Evolutionary conservation across 1,140 invertebrate species (phyloP), one percentile per base, ranked within the genome.

Genomic region (Aphelenchoides fujianensis): DNA sequence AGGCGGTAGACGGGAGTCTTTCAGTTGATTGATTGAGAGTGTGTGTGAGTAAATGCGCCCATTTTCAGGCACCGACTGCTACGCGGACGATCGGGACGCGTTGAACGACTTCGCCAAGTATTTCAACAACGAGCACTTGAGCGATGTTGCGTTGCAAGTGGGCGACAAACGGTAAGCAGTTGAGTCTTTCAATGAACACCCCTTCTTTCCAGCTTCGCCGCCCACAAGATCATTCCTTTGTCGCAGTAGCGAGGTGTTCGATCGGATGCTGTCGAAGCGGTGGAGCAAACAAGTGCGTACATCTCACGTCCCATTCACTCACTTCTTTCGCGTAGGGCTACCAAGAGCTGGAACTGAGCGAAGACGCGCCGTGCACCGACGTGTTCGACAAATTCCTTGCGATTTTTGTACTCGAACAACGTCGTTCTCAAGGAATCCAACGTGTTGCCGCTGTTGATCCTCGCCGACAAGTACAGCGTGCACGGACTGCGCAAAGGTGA

Each of bases 391-490:
- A 84, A 19, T 87, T 87, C n/a, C 68, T 79, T 87, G 2, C 81
- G 84, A 32, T 87, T 85, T 70, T 71, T 86, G 0, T 87, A 87
- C 72, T 82, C 84, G 53, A 86, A 86, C 69, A 85, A 86, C 70
- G 80, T 86, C 52, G 81, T 83, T 36, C 74, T 86, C 19, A 84
- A 85, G 71, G 75, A 81, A 3, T 84, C 85, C 19, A 86, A 85
- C 70, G 85, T 82, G 5, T 73, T 87, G 27, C 85, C 86, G 3
- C 72, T 86, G 0, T 72, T 87, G 0, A 80, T 87, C 32, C 73
- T 87, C 53, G 85, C 86, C 16, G 86, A 87, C 74, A 87, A 87
- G 68, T 87, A 87, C 72, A 85, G 86, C 76, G 84, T 87, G 3
- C 69, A 72, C 16, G 85, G 85, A 57, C 74, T 87, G n/a, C 78